These are phyloP conservation scores for Aurelia aurita complex sp. Pacific DNA, from an alignment of 30 jellyfish, hydroid and myxozoan species.

Conservation along the genomic window DNA sequence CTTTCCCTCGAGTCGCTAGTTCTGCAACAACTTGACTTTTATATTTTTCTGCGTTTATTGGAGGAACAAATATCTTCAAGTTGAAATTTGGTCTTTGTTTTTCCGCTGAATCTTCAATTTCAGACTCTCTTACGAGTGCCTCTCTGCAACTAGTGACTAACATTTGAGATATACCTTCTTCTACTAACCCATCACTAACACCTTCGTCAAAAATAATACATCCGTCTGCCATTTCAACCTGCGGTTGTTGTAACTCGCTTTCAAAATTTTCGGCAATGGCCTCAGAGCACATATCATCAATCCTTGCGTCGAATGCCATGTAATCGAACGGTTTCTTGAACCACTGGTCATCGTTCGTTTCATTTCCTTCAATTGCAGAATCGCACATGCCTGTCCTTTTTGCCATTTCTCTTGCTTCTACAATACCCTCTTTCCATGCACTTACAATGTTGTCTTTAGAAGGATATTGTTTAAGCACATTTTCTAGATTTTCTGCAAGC, in stretches of 20 bases:
- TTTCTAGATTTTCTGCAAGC: background rate
- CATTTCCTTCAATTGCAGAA: constrained; percentile 6
- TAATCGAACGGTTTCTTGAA: constrained; percentile 9
- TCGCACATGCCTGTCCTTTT: constrained; percentile 26
- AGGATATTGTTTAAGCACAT: constrained; percentile 11
- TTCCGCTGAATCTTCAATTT: constrained; percentile 8
- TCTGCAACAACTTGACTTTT: constrained; percentile 28
- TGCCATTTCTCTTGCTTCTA: constrained; percentile 30
- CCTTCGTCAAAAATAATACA: constrained; percentile 1
- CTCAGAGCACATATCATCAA: constrained; percentile 32
- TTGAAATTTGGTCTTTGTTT: constrained; percentile 17
- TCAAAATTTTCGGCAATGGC: constrained; percentile 4
- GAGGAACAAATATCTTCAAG: constrained; percentile 25
- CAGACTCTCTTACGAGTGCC: constrained; percentile 19
- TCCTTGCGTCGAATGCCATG: constrained; percentile 18
- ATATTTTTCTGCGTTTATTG: constrained; percentile 20
- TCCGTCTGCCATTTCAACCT: constrained; percentile 15
- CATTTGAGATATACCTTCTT: too few species aligned
- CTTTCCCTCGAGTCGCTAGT: constrained; percentile 4
- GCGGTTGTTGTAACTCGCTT: background rate
- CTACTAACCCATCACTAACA: background rate
- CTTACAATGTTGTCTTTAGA: constrained; percentile 7
- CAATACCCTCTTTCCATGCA: constrained; percentile 50
- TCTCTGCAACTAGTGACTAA: constrained; percentile 7
- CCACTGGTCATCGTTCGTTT: constrained; percentile 26